Conservation (phyloP, 2,888 invertebrate species). For the Orchesellides sinensis region DNA sequence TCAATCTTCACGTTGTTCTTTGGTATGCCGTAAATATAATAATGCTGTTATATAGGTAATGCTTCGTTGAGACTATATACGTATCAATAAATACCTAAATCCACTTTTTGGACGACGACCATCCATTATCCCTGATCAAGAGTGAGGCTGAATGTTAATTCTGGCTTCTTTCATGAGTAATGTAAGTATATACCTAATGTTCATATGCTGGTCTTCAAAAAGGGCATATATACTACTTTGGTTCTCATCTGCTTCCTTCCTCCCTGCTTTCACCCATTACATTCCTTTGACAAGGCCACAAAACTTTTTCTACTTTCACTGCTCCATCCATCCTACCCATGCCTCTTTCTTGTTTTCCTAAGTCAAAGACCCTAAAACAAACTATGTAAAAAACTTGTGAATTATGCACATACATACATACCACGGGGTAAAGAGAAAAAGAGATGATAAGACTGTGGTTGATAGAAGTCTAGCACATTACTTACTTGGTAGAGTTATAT, state of each 20-base stretch:
- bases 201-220: too few species aligned
- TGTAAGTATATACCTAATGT: background rate
- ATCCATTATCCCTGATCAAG: conserved; percentile 26
- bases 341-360: conserved; percentile 44
- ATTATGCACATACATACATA: too few species aligned
- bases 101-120: too few species aligned
- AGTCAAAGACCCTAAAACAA: conserved; percentile 54
- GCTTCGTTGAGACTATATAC: too few species aligned
- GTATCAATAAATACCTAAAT: too few species aligned
- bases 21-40: background rate
- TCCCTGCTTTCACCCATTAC: conserved; percentile 21
- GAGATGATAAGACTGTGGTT: background rate
- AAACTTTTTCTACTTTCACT: conserved; percentile 51
- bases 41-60: background rate
- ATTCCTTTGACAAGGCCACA: conserved; percentile 63
- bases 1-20: conserved; percentile 65
- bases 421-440: too few species aligned
- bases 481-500: too few species aligned
- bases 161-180: background rate
- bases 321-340: conserved; percentile 29
- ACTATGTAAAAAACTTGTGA: background rate
- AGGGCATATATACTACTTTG: too few species aligned
- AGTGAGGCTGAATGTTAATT: conserved; percentile 1
- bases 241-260: conserved; percentile 27
- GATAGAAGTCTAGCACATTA: too few species aligned